Base-by-base conservation (phyloP, 2,888 invertebrate genomes). In the Pyrgus malvae region DNA sequence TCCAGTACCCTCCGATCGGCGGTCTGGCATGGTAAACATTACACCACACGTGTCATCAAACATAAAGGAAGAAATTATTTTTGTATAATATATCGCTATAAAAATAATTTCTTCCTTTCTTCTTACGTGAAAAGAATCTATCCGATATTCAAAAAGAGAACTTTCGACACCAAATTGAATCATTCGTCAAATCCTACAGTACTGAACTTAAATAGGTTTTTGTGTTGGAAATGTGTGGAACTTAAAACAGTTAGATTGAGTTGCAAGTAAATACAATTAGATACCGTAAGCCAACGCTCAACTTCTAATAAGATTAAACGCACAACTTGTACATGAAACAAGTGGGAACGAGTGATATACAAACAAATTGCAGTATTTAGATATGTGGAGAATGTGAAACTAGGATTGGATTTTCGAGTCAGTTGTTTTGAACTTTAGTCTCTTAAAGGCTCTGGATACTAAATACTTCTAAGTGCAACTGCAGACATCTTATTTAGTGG, bases 391-490 rank as follows among this genome's bases (percentile, higher is more conserved):
- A 51, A 51, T 51, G 51, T 44, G 44, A 25, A 74, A 75, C 69
- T 72, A 68, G 66, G 70, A 69, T 70, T 69, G 74, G 72, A 76
- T 73, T 66, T 67, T 65, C 60, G 59, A 64, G 64, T 44, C 33
- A 37, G 42, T 23, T 44, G 35, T 42, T 51, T 27, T 35, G 12
- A 31, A 35, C 14, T 50, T 35, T 17, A 19, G 38, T 16, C 38
- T 37, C 25, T 27, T 9, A n/a, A 17, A 16, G 14, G 8, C 23
- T 23, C 14, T 41, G 17, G 25, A 25, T 14, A 25, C 23, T 12
- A 14, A 41, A 41, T 41, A 25, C 14, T 25, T 25, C 25, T 2
- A 25, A 21, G 12, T 25, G 12, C 21, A 11, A 9, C 9, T 23
- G 11, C 11, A n/a, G 23, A 40, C 21, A 23, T 9, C 14, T 35